Conservation (phyloP, 2,888 invertebrate genomes). For the Sipha maydis region DNA sequence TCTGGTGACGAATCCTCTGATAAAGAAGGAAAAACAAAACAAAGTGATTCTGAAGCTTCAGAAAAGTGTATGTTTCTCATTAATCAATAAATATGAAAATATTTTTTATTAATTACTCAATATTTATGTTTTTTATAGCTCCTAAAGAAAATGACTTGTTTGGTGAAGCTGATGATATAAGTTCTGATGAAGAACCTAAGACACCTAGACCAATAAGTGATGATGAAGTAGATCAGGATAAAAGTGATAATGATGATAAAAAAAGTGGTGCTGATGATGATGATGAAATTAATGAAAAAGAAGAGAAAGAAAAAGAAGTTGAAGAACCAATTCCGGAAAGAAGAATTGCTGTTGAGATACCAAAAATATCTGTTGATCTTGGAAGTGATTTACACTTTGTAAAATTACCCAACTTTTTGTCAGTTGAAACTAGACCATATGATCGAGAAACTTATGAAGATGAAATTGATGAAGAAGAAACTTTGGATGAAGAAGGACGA, state of each 20-base stretch:
- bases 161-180: slow-evolving; percentile 93
- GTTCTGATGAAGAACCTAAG: slow-evolving; percentile 77
- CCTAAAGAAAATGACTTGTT: slow-evolving; percentile 81
- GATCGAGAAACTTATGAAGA: slow-evolving; percentile 96
- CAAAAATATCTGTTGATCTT: slow-evolving; percentile 91
- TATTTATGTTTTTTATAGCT: slow-evolving; percentile 65
- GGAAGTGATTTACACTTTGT: slow-evolving; percentile 95
- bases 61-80: slow-evolving; percentile 43
- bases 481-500: slow-evolving; percentile 96
- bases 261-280: slow-evolving; percentile 49
- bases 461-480: slow-evolving; percentile 98
- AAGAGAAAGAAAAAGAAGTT: slow-evolving; percentile 75
- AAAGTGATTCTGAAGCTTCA: slow-evolving; percentile 56
- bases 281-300: slow-evolving; percentile 68
- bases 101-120: neutral
- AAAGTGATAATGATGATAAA: slow-evolving; percentile 60
- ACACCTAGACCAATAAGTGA: slow-evolving; percentile 84
- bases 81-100: neutral
- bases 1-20: slow-evolving; percentile 62
- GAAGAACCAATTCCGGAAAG: slow-evolving; percentile 91
- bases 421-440: slow-evolving; percentile 96
- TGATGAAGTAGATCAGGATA: slow-evolving; percentile 63
- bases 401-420: slow-evolving; percentile 97
- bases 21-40: slow-evolving; percentile 60
- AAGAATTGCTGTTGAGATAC: slow-evolving; percentile 95